Evolutionary conservation across 1,140 invertebrate species (phyloP).

Genomic region (Ips typographus): DNA sequence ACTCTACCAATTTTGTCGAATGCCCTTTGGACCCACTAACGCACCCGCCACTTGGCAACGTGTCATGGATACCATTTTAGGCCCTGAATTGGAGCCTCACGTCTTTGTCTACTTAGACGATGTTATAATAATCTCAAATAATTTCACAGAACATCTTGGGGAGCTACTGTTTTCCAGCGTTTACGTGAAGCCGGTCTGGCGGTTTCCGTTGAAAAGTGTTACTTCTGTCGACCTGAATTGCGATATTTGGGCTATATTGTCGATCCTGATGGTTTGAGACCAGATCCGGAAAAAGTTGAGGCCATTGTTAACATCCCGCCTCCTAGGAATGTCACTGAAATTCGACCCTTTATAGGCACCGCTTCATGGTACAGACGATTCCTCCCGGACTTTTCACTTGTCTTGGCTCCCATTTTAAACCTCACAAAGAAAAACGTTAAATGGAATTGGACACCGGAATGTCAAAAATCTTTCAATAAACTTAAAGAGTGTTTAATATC

Average conservation of each 20-base stretch:
- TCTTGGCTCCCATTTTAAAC: not conserved
- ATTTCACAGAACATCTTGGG: too few species aligned
- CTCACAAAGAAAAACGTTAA: not conserved
- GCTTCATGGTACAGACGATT: not conserved
- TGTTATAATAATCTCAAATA: too few species aligned
- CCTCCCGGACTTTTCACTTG: not conserved
- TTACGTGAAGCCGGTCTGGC: too few species aligned
- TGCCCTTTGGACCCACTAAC: too few species aligned
- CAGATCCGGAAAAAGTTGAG: not conserved
- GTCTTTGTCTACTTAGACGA: too few species aligned
- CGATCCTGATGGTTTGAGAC: not conserved
- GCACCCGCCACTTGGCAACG: too few species aligned
- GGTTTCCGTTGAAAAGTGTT: not conserved
- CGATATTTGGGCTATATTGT: not conserved
- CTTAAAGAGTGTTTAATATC: not conserved
- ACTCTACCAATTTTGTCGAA: too few species aligned
- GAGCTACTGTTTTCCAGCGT: too few species aligned
- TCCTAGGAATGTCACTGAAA: too few species aligned
- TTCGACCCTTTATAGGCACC: too few species aligned
- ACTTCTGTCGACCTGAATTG: not conserved
- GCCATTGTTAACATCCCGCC: not conserved
- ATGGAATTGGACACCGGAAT: not conserved
- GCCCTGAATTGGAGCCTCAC: too few species aligned
- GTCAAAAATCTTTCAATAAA: constrained; percentile 2
- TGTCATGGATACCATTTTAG: too few species aligned